Evolutionary conservation across 2,797 vertebrate genomes (phyloP), one percentile per base, ranked within the genome.

Genomic region (Cirrhinus molitorella): DNA sequence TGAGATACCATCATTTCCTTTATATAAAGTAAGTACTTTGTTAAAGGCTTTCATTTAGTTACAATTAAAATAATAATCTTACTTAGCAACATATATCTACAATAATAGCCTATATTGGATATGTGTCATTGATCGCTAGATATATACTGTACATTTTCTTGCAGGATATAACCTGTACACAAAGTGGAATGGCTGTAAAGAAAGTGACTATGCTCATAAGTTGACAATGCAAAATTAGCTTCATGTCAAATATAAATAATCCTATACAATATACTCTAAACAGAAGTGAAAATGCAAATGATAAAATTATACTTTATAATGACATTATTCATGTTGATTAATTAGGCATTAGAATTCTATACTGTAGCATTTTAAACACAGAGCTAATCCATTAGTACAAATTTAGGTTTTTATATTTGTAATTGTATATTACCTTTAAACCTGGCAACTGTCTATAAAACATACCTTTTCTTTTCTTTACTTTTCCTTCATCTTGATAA

Each of bases 71-170:
- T 31, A 65, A 68, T 59, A 80, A 83, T 61, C 79, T 71, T 72
- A 28, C 23, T 40, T 34, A 83, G 76, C 51, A 83, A 77, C 55
- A 61, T 51, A 23, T 25, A 72, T 49, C 16, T 25, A 81, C 13
- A 79, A 59, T 59, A 80, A 75, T 53, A 66, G 31, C 34, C 61
- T 85, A 66, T n/a, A 23, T 79, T 75, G 53, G 74, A 85, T 77
- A 67, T 28, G 76, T 51, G 55, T 77, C 10, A 67, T 47, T 19
- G 51, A 83, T 23, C 77, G 47, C 16, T 72, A 65, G 13, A 71
- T 71, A 71, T 53, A 67, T 70, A 70, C 31, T 77, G 49, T 81
- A 84, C 43, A 80, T 80, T 83, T 85, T 75, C 53, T 70, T 23
- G 25, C 17, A 67, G 53, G 21, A 72, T 80, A 74, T 70, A 70